Base-by-base conservation (phyloP, 2,797 vertebrate species). In the Carduelis carduelis region DNA sequence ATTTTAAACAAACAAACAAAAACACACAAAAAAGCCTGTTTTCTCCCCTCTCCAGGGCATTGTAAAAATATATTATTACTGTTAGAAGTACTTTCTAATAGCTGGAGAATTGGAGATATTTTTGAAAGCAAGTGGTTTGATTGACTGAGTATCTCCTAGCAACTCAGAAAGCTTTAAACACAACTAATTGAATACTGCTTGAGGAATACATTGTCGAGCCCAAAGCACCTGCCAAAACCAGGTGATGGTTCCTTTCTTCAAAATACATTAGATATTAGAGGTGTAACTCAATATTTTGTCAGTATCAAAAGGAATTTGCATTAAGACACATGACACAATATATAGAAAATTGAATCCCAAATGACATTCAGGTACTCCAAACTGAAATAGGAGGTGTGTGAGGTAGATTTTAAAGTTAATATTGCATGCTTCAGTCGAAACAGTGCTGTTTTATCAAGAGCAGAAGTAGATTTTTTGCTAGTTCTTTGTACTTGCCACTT, bases 191-290 rank as follows among this genome's bases (percentile, higher is more conserved):
- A 83, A 55, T 72, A 21, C 23, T 87, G 71, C 27, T 55, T 83
- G n/a, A 78, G 68, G 61, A 85, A 85, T 59, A 81, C 39, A 61
- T 20, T 88, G 49, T 80, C 1, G 11, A 84, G 47, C 52, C 27
- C 34, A 90, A 79, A 87, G 74, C 63, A 75, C 46, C 77, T 96
- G 89, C 55, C 87, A 95, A 95, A 95, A 80, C 26, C n/a, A 82
- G 37, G 27, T 79, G 57, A 84, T 64, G 46, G 80, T 69, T 90
- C 50, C 14, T 39, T 93, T 84, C 24, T 90, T 80, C 65, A 82
- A 86, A 87, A 41, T 28, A 32, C 14, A 80, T 83, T 46, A 66
- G 14, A 35, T 50, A 64, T 30, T 76, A 87, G 83, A 83, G 53
- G 70, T 2, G 2, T 44, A 75, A 52, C 16, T 96, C 69, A 94